phyloP scores from a whole-genome alignment of 2,113 vertebrate species.

The Zeus faber region DNA sequence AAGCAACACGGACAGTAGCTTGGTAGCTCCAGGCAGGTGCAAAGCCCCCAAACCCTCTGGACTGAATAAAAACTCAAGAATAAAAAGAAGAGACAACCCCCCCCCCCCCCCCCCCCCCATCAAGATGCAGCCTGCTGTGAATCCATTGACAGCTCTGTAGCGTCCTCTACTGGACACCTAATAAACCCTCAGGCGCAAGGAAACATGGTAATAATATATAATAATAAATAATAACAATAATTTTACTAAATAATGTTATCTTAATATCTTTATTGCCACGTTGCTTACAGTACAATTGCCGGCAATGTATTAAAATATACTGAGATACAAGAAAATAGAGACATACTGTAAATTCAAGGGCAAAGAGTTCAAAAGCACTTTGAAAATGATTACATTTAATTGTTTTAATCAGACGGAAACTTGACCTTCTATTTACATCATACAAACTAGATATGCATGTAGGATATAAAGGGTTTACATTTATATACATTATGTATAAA shows the following conservation, averaged over 20 bases:
- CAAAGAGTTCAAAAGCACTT: conserved; percentile 75
- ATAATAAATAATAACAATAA: neutral
- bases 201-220: neutral
- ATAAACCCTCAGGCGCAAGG: too few relatives aligned
- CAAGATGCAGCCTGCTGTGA: neutral
- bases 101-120: too few relatives aligned
- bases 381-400: conserved; percentile 74
- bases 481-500: conserved; percentile 81
- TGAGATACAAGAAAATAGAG: conserved; percentile 75
- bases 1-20: too few relatives aligned
- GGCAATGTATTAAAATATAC: conserved; percentile 76
- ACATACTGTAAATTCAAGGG: conserved; percentile 70
- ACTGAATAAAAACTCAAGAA: neutral
- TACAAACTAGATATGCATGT: conserved; percentile 79
- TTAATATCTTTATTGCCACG: conserved; percentile 78
- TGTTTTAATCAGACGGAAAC: conserved; percentile 72
- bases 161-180: conserved; percentile 6
- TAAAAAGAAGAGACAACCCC: neutral
- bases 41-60: too few relatives aligned
- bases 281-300: conserved; percentile 77
- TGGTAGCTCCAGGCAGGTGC: too few relatives aligned
- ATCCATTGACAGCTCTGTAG: conserved; percentile 1
- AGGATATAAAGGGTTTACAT: conserved; percentile 79
- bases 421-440: conserved; percentile 76
- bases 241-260: conserved; percentile 36